phyloP scores from a whole-genome alignment of 2,797 vertebrate genomes.

The Iguana delicatissima region DNA sequence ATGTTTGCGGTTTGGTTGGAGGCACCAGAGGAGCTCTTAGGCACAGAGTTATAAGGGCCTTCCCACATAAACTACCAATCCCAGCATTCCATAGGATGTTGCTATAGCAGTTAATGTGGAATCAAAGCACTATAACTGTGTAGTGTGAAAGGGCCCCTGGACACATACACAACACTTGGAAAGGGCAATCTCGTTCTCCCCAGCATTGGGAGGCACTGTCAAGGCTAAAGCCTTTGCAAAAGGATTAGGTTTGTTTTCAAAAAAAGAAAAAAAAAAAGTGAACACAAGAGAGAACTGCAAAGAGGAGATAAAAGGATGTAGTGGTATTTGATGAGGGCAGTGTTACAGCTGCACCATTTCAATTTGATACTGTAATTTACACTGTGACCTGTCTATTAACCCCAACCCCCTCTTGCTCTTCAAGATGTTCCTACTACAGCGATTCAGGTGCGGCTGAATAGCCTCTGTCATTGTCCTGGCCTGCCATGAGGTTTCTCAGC shows the following conservation, averaged over 20 bases:
- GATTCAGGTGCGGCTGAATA: constrained; percentile 72
- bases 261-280: background rate
- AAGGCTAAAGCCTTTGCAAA: background rate
- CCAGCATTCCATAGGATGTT: too few species aligned
- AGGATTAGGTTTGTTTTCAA: background rate
- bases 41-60: too few species aligned
- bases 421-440: constrained; percentile 49
- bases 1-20: too few species aligned
- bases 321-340: constrained; percentile 44
- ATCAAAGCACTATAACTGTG: too few species aligned
- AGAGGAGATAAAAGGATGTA: constrained; percentile 46
- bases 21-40: too few species aligned
- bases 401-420: constrained; percentile 45
- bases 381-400: constrained; percentile 66
- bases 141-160: too few species aligned
- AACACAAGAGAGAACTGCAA: constrained; percentile 16
- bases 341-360: constrained; percentile 32
- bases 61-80: too few species aligned
- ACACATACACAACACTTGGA: background rate
- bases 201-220: background rate
- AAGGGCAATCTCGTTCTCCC: background rate
- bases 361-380: constrained; percentile 68
- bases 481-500: constrained; percentile 81
- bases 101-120: too few species aligned
- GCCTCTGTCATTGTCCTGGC: constrained; percentile 75